Evolutionary conservation across 2,888 invertebrate species (phyloP).

Genomic region (Campoplex nolae): DNA sequence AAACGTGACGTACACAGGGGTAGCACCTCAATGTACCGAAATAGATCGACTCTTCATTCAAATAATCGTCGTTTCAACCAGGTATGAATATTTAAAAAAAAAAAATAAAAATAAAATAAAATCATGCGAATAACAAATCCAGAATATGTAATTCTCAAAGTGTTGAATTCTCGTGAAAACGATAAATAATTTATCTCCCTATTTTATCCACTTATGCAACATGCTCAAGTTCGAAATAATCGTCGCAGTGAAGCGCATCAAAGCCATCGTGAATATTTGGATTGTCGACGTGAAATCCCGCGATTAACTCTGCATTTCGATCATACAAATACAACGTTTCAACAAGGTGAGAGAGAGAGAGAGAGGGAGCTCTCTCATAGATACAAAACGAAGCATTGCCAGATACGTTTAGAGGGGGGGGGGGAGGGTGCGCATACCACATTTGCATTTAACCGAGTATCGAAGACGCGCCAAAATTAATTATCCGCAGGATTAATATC

Average conservation of each 20-base stretch:
- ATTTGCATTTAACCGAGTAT: slow-evolving; percentile 23
- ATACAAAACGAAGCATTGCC: slow-evolving; percentile 12
- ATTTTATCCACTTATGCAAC: not conserved
- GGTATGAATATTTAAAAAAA: too few relatives aligned
- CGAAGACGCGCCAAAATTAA: slow-evolving; percentile 30
- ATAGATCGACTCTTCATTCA: too few relatives aligned
- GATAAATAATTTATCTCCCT: not conserved
- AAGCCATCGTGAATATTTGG: not conserved
- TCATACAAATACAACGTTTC: slow-evolving; percentile 16
- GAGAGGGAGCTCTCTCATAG: not conserved
- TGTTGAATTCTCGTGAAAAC: not conserved
- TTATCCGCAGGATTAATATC: slow-evolving; percentile 51
- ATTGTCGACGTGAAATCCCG: slow-evolving; percentile 13
- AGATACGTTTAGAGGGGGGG: not conserved
- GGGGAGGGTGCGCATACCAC: not conserved
- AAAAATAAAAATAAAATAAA: too few relatives aligned
- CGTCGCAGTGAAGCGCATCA: not conserved
- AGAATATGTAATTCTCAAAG: not conserved
- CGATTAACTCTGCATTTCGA: slow-evolving; percentile 39
- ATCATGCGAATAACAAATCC: too few relatives aligned
- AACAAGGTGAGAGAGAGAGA: too few relatives aligned
- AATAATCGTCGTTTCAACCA: too few relatives aligned
- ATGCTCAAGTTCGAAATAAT: not conserved
- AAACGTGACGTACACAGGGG: too few relatives aligned
- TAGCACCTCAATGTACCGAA: too few relatives aligned